Percentiles rank a stretch among this genome's conserved stretches.
These are phyloP conservation scores for Dolichomitus sp. DNA, from an alignment of 2,888 invertebrate genomes.

Conservation along the genomic window DNA sequence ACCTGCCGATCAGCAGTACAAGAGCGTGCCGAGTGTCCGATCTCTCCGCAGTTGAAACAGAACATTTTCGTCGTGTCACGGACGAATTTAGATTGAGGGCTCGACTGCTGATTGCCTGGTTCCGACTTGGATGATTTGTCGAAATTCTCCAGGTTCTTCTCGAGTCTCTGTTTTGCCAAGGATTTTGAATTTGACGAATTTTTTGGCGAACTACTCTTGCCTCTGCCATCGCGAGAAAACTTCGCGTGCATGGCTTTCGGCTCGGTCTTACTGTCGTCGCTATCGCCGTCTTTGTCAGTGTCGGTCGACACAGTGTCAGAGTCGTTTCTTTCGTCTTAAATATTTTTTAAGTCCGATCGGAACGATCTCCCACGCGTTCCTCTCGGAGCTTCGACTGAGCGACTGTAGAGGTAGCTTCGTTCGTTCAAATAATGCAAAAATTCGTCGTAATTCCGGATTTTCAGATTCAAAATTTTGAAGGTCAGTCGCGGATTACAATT, in stretches of 20 bases:
- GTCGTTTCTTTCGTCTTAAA: not conserved
- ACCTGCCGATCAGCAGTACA: slow-evolving; percentile 40
- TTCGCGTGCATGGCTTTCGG: not conserved
- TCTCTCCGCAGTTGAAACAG: slow-evolving; percentile 47
- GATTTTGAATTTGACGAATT: slow-evolving; percentile 19
- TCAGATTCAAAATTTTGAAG: slow-evolving; percentile 40
- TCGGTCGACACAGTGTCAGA: not conserved
- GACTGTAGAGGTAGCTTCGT: slow-evolving; percentile 24
- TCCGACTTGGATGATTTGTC: slow-evolving; percentile 7
- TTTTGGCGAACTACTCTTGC: not conserved
- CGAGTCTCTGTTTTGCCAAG: slow-evolving; percentile 17
- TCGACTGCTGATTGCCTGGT: not conserved
- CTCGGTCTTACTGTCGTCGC: not conserved
- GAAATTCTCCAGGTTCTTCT: slow-evolving; percentile 27
- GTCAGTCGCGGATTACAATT: slow-evolving; percentile 57
- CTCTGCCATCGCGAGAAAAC: not conserved
- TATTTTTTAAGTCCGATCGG: not conserved
- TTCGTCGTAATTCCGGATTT: slow-evolving; percentile 32
- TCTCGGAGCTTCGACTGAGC: slow-evolving; percentile 7
- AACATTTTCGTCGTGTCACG: slow-evolving; percentile 31
- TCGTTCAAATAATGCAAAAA: slow-evolving; percentile 48
- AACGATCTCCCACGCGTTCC: not conserved
- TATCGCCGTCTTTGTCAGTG: not conserved
- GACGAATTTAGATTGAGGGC: not conserved
- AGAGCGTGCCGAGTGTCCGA: slow-evolving; percentile 32